Evolutionary conservation across 2,888 invertebrate genomes (phyloP).

Genomic region (Oxytorus armatus): DNA sequence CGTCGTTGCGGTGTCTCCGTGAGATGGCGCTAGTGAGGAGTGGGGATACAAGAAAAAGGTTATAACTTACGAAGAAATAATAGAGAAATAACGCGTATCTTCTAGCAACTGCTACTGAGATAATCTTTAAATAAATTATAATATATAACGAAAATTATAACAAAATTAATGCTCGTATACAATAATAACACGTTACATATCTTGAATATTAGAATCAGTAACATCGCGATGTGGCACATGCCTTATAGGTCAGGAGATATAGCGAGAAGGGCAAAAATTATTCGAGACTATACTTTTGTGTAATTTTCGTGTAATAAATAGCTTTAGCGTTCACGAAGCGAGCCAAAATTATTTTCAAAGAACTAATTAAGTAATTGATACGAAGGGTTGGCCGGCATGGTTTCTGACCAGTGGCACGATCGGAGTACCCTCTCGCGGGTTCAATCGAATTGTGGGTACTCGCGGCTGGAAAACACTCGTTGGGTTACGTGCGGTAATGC

Average conservation of each 20-base stretch:
- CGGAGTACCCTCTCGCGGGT: neutral
- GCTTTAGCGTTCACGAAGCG: too few relatives aligned
- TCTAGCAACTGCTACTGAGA: neutral
- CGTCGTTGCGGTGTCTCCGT: slow-evolving; percentile 2
- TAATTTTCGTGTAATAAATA: too few relatives aligned
- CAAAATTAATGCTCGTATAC: neutral
- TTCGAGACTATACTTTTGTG: too few relatives aligned
- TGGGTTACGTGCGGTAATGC: slow-evolving; percentile 49
- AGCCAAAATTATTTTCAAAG: neutral
- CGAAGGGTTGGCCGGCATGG: neutral
- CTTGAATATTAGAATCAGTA: too few relatives aligned
- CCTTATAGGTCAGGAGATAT: too few relatives aligned
- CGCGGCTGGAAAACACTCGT: slow-evolving; percentile 35
- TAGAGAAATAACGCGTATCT: neutral
- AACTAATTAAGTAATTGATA: neutral
- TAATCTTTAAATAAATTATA: neutral
- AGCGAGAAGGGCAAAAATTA: too few relatives aligned
- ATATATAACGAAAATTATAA: neutral
- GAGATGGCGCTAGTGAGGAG: slow-evolving; percentile 14
- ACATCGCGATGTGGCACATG: too few relatives aligned
- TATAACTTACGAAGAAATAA: neutral
- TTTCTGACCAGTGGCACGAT: neutral
- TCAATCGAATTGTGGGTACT: slow-evolving; percentile 1
- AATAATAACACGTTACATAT: too few relatives aligned
- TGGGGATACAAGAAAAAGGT: neutral